Evolutionary conservation across 1,140 invertebrate genomes (phyloP).

Genomic region (Berghia stephanieae): DNA sequence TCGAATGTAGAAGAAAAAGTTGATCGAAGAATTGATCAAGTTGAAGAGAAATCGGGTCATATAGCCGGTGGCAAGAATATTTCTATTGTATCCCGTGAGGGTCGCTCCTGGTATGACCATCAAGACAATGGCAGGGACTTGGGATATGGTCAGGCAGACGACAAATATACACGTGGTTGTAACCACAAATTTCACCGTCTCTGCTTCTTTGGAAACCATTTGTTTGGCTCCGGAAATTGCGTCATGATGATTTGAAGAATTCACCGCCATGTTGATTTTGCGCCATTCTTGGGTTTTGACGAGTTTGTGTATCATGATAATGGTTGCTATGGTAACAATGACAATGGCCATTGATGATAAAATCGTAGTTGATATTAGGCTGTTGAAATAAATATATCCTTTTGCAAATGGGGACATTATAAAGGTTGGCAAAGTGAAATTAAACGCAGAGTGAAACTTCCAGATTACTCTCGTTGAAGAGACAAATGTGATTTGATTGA

Average conservation of each 20-base stretch:
- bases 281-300: not conserved
- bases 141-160: not conserved
- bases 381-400: not conserved
- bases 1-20: constrained; percentile 20
- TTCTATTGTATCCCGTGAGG: not conserved
- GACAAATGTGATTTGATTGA: not conserved
- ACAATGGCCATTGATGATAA: not conserved
- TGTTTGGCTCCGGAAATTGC: not conserved
- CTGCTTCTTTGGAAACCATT: not conserved
- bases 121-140: not conserved
- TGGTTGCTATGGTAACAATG: not conserved
- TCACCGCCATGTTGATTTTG: not conserved
- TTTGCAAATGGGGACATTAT: not conserved
- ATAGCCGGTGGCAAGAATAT: not conserved
- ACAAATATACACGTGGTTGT: not conserved
- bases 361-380: not conserved
- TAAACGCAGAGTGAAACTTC: not conserved
- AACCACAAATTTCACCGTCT: not conserved
- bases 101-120: not conserved
- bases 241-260: not conserved
- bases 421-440: not conserved
- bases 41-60: not conserved
- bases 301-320: not conserved
- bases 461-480: not conserved
- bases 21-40: not conserved